Conservation (phyloP, 1,140 invertebrate genomes). For the Rhagoletis zephyria region DNA sequence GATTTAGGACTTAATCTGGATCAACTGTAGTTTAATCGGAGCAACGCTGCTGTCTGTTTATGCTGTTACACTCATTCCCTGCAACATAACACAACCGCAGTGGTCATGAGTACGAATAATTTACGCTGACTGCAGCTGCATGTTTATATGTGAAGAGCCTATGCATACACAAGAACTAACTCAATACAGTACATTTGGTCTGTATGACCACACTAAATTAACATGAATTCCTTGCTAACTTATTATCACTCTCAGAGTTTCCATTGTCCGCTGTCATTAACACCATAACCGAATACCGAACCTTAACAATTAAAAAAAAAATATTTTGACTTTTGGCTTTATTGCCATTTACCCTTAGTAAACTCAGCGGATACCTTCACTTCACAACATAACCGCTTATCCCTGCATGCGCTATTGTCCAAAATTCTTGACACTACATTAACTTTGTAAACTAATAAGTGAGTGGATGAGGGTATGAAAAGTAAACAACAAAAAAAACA, state of each 20-base stretch:
- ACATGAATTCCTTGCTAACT: not conserved
- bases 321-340: not conserved
- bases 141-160: too few relatives aligned
- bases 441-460: conserved; percentile 21
- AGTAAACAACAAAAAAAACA: not conserved
- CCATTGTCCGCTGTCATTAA: not conserved
- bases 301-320: not conserved
- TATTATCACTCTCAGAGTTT: conserved; percentile 8
- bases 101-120: too few relatives aligned
- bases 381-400: not conserved
- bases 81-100: too few relatives aligned
- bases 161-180: too few relatives aligned
- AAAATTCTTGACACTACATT: conserved; percentile 49
- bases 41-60: too few relatives aligned
- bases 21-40: too few relatives aligned
- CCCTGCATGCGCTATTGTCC: not conserved
- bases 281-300: not conserved
- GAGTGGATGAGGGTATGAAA: not conserved
- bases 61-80: too few relatives aligned
- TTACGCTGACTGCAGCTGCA: too few relatives aligned
- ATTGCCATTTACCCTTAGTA: conserved; percentile 11
- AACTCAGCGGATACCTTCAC: not conserved
- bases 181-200: too few relatives aligned
- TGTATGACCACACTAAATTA: too few relatives aligned
- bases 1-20: too few relatives aligned